Evolutionary conservation across 2,797 vertebrate species (phyloP).

Genomic region (Lagorchestes hirsutus): DNA sequence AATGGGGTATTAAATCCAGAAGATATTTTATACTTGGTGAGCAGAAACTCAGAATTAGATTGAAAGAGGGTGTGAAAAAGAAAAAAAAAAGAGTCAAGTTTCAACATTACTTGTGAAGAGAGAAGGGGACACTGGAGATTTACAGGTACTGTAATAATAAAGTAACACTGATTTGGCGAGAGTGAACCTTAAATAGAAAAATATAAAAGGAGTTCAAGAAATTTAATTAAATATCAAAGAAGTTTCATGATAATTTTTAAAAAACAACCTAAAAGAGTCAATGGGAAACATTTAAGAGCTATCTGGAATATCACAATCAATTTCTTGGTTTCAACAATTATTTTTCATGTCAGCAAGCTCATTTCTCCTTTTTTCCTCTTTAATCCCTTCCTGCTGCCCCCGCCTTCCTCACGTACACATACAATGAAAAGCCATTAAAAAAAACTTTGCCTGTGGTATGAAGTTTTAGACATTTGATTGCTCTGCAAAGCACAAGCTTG

Average conservation of each 20-base stretch:
- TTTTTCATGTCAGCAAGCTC: neutral
- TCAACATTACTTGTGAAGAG: neutral
- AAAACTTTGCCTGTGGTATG: constrained; percentile 51
- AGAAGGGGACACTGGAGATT: neutral
- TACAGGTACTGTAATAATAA: neutral
- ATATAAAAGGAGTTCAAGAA: neutral
- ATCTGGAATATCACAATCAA: neutral
- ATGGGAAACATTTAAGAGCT: constrained; percentile 38
- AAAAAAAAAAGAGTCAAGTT: neutral
- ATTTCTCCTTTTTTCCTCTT: neutral
- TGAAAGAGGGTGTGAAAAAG: neutral
- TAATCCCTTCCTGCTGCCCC: neutral
- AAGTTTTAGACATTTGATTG: constrained; percentile 63
- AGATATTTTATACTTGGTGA: neutral
- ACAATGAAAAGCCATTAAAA: constrained; percentile 40
- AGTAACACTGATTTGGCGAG: neutral
- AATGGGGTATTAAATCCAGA: neutral
- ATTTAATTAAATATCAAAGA: constrained; percentile 28
- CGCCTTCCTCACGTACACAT: neutral
- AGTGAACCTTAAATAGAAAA: neutral
- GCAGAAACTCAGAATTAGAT: neutral
- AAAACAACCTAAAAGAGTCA: constrained; percentile 29
- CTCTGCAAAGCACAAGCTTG: constrained; percentile 55
- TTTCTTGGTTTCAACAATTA: constrained; percentile 50
- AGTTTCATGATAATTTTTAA: constrained; percentile 25